Evolutionary conservation across 2,113 vertebrate genomes (phyloP).

Genomic region (Pelvicachromis taeniatus): DNA sequence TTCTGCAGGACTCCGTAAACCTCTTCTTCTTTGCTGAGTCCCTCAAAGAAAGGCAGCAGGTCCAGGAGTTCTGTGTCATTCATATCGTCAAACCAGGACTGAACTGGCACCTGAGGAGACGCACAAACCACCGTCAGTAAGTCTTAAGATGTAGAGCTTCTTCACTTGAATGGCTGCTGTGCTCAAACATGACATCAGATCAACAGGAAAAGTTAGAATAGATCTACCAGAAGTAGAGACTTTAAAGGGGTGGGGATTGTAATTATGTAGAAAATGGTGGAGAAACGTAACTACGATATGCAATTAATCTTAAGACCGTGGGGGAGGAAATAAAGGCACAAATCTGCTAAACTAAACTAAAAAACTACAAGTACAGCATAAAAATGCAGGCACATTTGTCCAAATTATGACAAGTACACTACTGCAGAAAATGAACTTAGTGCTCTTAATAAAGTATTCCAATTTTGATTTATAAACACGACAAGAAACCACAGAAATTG

Average conservation of each 20-base stretch:
- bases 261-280: too few species aligned
- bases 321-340: neutral
- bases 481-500: neutral
- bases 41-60: slow-evolving; percentile 98
- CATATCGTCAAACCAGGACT: slow-evolving; percentile 99
- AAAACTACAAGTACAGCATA: neutral
- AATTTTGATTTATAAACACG: neutral
- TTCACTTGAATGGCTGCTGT: neutral
- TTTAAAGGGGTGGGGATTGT: too few species aligned
- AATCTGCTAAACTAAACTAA: neutral
- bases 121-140: neutral
- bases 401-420: neutral
- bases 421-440: neutral
- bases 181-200: neutral
- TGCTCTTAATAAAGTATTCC: neutral
- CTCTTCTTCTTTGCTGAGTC: slow-evolving; percentile 94
- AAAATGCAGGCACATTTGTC: neutral
- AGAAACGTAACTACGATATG: too few species aligned
- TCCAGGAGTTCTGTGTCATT: slow-evolving; percentile 96
- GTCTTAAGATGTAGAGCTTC: neutral
- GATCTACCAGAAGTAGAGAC: neutral
- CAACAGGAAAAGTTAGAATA: neutral
- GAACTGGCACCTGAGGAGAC: slow-evolving; percentile 86
- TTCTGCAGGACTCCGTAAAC: slow-evolving; percentile 93
- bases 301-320: neutral